A percentile compares a stretch with the other conserved stretches of the same genome.
Conservation (phyloP, 1,140 invertebrate genomes). For the Habropoda laboriosa region DNA sequence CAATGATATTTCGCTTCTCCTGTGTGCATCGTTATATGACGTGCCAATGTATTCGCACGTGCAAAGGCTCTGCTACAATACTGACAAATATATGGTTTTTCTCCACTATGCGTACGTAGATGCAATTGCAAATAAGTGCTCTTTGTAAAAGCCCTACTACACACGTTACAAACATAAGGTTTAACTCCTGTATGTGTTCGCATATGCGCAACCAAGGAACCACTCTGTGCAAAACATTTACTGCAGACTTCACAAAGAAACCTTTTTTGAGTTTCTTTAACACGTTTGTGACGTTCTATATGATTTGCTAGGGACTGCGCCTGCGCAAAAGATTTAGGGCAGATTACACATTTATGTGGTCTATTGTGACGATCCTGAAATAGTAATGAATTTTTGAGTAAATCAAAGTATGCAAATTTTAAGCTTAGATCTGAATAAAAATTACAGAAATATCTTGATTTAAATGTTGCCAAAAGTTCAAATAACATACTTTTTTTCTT, state of each 20-base stretch:
- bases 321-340: slow-evolving; percentile 76
- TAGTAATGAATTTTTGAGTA: background rate
- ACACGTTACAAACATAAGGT: slow-evolving; percentile 79
- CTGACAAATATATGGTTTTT: slow-evolving; percentile 84
- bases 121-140: slow-evolving; percentile 79
- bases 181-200: slow-evolving; percentile 77
- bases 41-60: slow-evolving; percentile 90
- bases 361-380: slow-evolving; percentile 72
- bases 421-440: background rate
- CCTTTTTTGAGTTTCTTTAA: slow-evolving; percentile 75
- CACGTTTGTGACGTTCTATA: slow-evolving; percentile 74
- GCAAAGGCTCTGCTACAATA: slow-evolving; percentile 87
- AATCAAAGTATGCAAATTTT: background rate
- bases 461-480: background rate
- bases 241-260: slow-evolving; percentile 78
- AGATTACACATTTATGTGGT: slow-evolving; percentile 74
- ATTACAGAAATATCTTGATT: background rate
- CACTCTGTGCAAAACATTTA: slow-evolving; percentile 77
- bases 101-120: slow-evolving; percentile 75
- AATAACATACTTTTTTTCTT: slow-evolving; percentile 60
- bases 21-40: slow-evolving; percentile 90
- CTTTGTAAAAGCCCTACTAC: slow-evolving; percentile 79
- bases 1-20: slow-evolving; percentile 78
- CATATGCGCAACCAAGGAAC: slow-evolving; percentile 77
- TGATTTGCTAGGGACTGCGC: slow-evolving; percentile 74